phyloP scores from a whole-genome alignment of 1,140 invertebrate genomes.

The Eufriesea mexicana region DNA sequence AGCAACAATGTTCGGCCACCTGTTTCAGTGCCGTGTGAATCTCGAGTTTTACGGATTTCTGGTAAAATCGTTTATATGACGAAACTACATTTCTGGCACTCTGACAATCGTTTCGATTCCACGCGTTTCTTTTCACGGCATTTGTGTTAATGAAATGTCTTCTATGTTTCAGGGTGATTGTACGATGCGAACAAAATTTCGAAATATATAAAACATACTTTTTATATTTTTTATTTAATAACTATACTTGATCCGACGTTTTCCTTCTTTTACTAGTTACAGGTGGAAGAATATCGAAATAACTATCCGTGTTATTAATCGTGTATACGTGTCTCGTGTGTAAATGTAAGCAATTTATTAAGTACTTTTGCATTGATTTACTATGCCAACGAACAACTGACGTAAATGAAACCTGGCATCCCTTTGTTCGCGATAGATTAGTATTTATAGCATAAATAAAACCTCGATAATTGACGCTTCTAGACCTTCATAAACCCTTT shows the following conservation, averaged over 20 bases:
- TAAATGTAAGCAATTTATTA: slow-evolving; percentile 24
- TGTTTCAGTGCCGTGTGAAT: slow-evolving; percentile 48
- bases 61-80: not conserved
- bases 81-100: slow-evolving; percentile 27
- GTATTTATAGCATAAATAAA: slow-evolving; percentile 74
- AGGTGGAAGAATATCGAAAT: too few species aligned
- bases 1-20: slow-evolving; percentile 40
- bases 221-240: not conserved
- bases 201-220: not conserved
- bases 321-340: not conserved
- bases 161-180: not conserved
- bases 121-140: not conserved
- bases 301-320: too few species aligned
- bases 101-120: slow-evolving; percentile 28
- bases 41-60: slow-evolving; percentile 36
- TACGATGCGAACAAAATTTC: not conserved
- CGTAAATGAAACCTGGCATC: slow-evolving; percentile 67
- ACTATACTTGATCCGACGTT: not conserved
- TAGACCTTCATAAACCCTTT: not conserved
- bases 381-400: slow-evolving; percentile 55
- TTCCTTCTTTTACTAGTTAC: not conserved
- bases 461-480: not conserved
- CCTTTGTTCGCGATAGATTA: slow-evolving; percentile 65
- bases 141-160: not conserved
- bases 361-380: slow-evolving; percentile 39